Evolutionary conservation across 2,797 vertebrate species (phyloP).

Genomic region (Tragopan temminckii): DNA sequence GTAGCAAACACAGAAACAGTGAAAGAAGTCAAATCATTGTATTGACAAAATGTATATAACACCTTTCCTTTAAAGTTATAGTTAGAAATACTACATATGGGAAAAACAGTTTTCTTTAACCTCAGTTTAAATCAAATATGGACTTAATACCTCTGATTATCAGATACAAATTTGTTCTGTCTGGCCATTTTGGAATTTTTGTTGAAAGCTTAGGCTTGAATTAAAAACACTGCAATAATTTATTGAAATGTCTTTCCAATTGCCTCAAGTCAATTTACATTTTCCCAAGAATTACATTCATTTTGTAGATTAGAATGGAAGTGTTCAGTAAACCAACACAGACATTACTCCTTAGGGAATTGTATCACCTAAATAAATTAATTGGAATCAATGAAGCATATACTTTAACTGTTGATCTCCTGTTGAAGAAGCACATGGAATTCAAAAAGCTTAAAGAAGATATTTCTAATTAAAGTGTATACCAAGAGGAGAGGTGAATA

Average conservation of each 20-base stretch:
- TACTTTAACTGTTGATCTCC: constrained; percentile 9
- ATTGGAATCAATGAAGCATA: constrained; percentile 33
- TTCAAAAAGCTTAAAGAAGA: background rate
- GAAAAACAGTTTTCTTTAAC: background rate
- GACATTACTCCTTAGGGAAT: background rate
- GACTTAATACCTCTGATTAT: background rate
- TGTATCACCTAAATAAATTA: constrained; percentile 26
- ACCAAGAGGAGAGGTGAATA: background rate
- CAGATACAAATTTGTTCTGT: background rate
- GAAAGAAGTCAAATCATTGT: background rate
- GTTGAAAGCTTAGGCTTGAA: background rate
- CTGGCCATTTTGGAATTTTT: background rate
- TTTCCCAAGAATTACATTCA: constrained; percentile 7
- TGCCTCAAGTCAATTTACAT: background rate
- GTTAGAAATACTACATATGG: background rate
- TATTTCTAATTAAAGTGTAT: constrained; percentile 27
- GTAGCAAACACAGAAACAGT: background rate
- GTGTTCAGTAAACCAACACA: background rate
- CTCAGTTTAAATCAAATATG: background rate
- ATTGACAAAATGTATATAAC: background rate
- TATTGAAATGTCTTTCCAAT: background rate
- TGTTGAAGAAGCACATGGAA: background rate
- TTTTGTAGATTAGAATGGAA: background rate
- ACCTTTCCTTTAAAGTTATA: background rate
- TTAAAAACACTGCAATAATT: background rate